Conservation (phyloP, 30 jellyfish, hydroid and myxozoan genomes). For the Turritopsis rubra region DNA sequence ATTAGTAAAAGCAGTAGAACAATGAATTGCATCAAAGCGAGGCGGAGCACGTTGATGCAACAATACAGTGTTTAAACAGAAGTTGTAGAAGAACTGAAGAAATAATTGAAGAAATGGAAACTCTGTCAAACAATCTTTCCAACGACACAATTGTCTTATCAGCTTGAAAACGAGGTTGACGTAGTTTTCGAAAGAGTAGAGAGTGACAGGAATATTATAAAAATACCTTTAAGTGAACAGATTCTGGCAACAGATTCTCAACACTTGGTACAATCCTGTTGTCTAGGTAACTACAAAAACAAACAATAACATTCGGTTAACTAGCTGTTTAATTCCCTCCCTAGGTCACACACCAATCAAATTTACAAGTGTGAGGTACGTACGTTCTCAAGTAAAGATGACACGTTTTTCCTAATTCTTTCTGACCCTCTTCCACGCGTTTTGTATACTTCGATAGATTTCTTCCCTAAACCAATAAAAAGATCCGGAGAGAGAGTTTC, state of each 20-base stretch:
- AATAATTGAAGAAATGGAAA: too few species aligned
- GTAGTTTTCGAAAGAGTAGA: too few species aligned
- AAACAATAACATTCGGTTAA: background rate
- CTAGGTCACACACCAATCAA: background rate
- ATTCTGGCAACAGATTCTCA: constrained; percentile 15
- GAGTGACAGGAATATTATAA: too few species aligned
- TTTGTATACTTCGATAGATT: constrained; percentile 1
- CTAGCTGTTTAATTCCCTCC: background rate
- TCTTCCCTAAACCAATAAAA: background rate
- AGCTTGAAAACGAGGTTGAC: too few species aligned
- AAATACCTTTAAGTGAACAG: constrained; percentile 4
- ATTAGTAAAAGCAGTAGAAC: too few species aligned
- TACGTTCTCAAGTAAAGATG: background rate
- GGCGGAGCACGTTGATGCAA: too few species aligned
- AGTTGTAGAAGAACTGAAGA: too few species aligned
- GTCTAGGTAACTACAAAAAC: constrained; percentile 12
- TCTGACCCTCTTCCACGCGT: constrained; percentile 4
- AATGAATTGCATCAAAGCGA: too few species aligned
- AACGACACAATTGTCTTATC: too few species aligned
- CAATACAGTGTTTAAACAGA: too few species aligned
- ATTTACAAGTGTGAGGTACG: background rate
- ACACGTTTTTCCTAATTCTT: background rate
- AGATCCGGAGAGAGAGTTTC: background rate
- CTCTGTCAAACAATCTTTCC: too few species aligned
- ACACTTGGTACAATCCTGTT: constrained; percentile 9